Evolutionary conservation across 2,888 invertebrate species (phyloP).

Genomic region (Mechanitis messenoides): DNA sequence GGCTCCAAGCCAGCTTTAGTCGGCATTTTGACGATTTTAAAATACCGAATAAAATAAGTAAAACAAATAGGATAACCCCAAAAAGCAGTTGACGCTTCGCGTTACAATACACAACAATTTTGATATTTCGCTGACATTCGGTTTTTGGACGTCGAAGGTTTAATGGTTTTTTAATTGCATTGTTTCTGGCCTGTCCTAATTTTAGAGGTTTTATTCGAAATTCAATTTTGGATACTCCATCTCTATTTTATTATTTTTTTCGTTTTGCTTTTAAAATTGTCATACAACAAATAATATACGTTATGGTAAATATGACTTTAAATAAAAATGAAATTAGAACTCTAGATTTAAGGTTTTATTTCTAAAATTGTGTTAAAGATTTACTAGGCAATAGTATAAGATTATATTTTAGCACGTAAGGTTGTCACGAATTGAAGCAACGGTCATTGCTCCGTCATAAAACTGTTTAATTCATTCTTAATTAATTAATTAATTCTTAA

Average conservation of each 20-base stretch:
- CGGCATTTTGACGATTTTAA: constrained; percentile 13
- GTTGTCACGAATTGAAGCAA: constrained; percentile 34
- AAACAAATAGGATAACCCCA: constrained; percentile 8
- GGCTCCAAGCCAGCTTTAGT: constrained; percentile 30
- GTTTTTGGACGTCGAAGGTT: constrained; percentile 9
- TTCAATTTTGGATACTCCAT: background rate
- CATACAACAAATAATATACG: too few relatives aligned
- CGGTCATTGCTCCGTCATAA: constrained; percentile 33
- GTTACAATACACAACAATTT: constrained; percentile 26
- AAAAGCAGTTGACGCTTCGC: constrained; percentile 12
- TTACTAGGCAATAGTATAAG: constrained; percentile 32
- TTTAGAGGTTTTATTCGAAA: background rate
- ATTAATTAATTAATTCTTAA: constrained; percentile 4
- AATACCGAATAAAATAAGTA: constrained; percentile 9
- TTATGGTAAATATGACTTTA: background rate
- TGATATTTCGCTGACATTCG: constrained; percentile 17
- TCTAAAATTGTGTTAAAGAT: constrained; percentile 28
- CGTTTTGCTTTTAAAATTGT: too few relatives aligned
- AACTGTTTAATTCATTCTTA: constrained; percentile 10
- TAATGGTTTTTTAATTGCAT: constrained; percentile 11
- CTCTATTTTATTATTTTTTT: too few relatives aligned
- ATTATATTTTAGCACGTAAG: constrained; percentile 38
- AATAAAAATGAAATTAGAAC: constrained; percentile 4
- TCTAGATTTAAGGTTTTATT: constrained; percentile 9
- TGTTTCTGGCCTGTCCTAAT: background rate